Base-by-base conservation (phyloP, 2,888 invertebrate genomes). In the Fragum fragum region DNA sequence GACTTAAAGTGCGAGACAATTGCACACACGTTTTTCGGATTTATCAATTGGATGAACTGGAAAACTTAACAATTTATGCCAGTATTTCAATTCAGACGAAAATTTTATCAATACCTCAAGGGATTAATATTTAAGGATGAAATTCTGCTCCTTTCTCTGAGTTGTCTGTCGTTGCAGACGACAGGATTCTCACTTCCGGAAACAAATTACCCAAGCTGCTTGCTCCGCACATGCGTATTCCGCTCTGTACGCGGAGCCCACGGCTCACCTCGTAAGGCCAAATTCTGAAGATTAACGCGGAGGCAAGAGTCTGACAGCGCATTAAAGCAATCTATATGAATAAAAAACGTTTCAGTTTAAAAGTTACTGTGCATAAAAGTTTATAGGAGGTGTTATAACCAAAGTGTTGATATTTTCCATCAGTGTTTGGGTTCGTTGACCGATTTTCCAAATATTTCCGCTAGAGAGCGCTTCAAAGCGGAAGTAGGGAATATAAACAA, bases 181-280 rank as follows among this genome's bases (percentile, higher is more conserved):
- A 86, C 86, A 86, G 9, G 47, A 47, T 47, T 47, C 66, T 78
- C 28, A 81, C 86, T 86, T 86, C 86, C 86, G 83, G 57, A 72
- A 74, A 57, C 21, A 63, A 78, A 79, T 29, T 66, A 72, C 81
- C 85, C 85, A 81, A 85, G 81, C 63, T 55, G 79, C 42, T 1
- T 68, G 2, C 0, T 47, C 9, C 29, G 69, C 85, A 79, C 85
- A 82, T 85, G 85, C 85, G 85, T 74, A 77, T 29, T 52, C 52
- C 73, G 52, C 42, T 36, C 23, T 1, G 7, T 52, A 2, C 3
- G 32, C 55, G 57, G 53, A 52, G 71, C 42, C 16, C 23, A 66
- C 42, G 66, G 23, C 66, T n/a, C 21, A 66, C 18, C 21, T 61
- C 23, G 66, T 2, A 42, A 21, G 3, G 23, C 21, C 66, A 42